These are phyloP conservation scores for Oscheius myriophilus DNA, from an alignment of 2,888 invertebrate genomes.

Conservation along the genomic window DNA sequence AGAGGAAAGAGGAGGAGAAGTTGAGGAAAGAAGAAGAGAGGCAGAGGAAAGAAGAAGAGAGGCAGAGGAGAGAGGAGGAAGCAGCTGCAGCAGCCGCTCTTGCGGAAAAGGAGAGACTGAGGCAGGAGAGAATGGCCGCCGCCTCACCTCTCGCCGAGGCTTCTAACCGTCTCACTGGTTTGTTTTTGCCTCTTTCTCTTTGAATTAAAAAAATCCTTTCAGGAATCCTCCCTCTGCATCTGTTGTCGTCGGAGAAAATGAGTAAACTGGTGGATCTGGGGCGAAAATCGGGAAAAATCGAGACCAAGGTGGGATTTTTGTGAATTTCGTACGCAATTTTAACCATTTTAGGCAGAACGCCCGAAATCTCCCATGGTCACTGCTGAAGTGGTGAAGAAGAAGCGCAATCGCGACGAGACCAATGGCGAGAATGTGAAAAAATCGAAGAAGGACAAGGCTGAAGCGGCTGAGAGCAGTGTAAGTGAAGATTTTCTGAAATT, in stretches of 20 bases:
- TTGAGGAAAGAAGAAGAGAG: neutral
- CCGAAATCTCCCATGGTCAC: neutral
- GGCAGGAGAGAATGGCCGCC: neutral
- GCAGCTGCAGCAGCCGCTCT: neutral
- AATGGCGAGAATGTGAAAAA: too few relatives aligned
- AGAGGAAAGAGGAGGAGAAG: slow-evolving; percentile 1
- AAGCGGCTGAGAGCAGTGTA: too few relatives aligned
- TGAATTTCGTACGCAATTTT: neutral
- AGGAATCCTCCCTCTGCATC: slow-evolving; percentile 11
- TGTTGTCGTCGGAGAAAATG: slow-evolving; percentile 17
- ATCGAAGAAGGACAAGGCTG: too few relatives aligned
- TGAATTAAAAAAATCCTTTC: neutral
- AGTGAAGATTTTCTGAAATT: too few relatives aligned
- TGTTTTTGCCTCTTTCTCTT: too few relatives aligned
- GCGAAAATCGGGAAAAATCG: slow-evolving; percentile 8
- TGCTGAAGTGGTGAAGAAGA: too few relatives aligned
- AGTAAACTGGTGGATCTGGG: slow-evolving; percentile 14
- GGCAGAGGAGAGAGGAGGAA: slow-evolving; percentile 4
- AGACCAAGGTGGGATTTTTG: neutral
- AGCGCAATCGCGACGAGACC: too few relatives aligned
- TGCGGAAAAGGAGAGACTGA: neutral
- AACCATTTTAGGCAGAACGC: neutral
- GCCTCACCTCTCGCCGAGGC: neutral
- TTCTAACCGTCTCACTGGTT: neutral
- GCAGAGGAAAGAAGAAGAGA: slow-evolving; percentile 6